Evolutionary conservation across 1,140 invertebrate genomes (phyloP), one percentile per base, ranked within the genome.

Genomic region (Xylocopa sonorina): DNA sequence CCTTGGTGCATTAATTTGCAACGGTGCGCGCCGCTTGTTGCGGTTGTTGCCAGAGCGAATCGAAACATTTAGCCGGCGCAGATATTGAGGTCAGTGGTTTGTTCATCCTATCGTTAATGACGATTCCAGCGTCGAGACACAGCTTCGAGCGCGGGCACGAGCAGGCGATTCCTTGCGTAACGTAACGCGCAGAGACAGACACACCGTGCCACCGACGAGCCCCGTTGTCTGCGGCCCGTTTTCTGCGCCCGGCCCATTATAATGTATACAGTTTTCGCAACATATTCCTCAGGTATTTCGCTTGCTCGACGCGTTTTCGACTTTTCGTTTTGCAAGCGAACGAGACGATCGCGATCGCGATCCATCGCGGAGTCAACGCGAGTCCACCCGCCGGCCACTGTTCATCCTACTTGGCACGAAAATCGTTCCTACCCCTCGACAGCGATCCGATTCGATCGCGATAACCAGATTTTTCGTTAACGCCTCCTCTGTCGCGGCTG

Each of bases 251-350:
- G 51, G 64, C 71, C 69, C 78, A 67, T 84, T 82, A 83, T 88
- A 86, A 88, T 89, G 62, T 90, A 87, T 90, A 90, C 86, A 81
- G 79, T 90, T 91, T 90, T 90, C 89, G 90, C 89, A 91, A 91
- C 51, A 60, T 82, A 85, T 81, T 85, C 69, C 32, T 50, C 24
- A 46, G 46, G 80, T 82, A 73, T 86, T 91, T 91, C 82, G 89
- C 88, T 91, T 91, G 89, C 89, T 89, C 76, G 83, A 60, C 88
- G 86, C 89, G 90, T 92, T 91, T 91, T 89, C 81, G 86, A 85
- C 81, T 86, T 80, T 88, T 85, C 63, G 66, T 85, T 85, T 84
- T 85, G 83, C 83, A 85, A 86, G 82, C 83, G 41, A 38, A 27
- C 58, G 66, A 63, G 51, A 69, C 51, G 24, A 72, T 51, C 78